A percentile compares a stretch with the other conserved stretches of the same genome.
Evolutionary conservation across 30 jellyfish, hydroid and myxozoan species (phyloP).

Genomic region (Aurelia sp.): DNA sequence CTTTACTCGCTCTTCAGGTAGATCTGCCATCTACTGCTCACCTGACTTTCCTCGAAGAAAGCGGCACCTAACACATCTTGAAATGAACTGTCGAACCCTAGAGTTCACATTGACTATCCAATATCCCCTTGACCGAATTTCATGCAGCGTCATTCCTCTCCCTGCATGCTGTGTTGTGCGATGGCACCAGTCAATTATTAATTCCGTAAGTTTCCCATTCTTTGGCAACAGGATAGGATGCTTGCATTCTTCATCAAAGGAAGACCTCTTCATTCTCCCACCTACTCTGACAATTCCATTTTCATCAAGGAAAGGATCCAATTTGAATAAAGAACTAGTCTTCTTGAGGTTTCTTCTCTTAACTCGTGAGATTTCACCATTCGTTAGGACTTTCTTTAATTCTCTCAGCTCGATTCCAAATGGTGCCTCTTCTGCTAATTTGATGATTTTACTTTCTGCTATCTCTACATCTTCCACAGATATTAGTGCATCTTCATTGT

Average conservation of each 20-base stretch:
- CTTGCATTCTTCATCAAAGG: constrained; percentile 9
- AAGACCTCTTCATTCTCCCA: constrained; percentile 27
- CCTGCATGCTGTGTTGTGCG: constrained; percentile 35
- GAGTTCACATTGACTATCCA: constrained; percentile 29
- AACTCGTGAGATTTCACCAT: constrained; percentile 13
- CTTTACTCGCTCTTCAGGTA: constrained; percentile 36
- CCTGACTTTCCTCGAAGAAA: constrained; percentile 10
- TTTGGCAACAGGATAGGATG: constrained; percentile 41
- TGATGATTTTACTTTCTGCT: constrained; percentile 16
- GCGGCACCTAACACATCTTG: constrained; percentile 49
- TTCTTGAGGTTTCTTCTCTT: constrained; percentile 25
- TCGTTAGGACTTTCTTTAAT: constrained; percentile 17
- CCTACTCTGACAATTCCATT: constrained; percentile 8
- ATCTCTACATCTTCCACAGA: constrained; percentile 2
- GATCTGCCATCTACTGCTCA: constrained; percentile 55
- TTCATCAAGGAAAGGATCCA: constrained; percentile 38
- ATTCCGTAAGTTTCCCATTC: constrained; percentile 4
- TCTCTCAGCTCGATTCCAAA: constrained; percentile 5
- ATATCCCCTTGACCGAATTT: constrained; percentile 24
- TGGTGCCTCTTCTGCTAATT: constrained; percentile 18
- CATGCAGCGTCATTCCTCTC: constrained; percentile 19
- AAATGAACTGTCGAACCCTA: constrained; percentile 23
- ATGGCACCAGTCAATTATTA: constrained; percentile 21
- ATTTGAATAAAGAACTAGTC: constrained; percentile 14
- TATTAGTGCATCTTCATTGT: not conserved